Base-by-base conservation (phyloP, 1,140 invertebrate genomes). In the Drosophila burlai region DNA sequence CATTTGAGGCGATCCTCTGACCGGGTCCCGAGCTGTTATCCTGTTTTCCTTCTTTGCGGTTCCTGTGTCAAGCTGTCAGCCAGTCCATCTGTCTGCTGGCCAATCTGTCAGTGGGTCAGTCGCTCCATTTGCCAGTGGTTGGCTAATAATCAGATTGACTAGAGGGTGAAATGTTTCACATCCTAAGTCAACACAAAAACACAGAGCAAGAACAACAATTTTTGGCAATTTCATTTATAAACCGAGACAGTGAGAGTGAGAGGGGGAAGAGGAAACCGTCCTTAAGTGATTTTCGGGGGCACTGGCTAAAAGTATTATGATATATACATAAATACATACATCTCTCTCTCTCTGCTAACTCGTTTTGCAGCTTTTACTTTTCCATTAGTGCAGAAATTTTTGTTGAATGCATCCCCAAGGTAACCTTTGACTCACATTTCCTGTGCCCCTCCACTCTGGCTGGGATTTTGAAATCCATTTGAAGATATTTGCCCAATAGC, bases 401-500 rank as follows among this genome's bases (percentile, higher is more conserved):
- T 83, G 76, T 67, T 84, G 76, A 84, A 84, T 84, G 81, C 81
- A 80, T 84, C 81, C 81, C 81, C 72, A 80, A 84, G 81, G 81
- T 84, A 84, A 80, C 81, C 81, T 84, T 80, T 72, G 75, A 58
- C 62, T 76, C 80, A 63, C 67, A 75, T 79, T 83, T 83, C 81
- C 80, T 71, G 71, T 46, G 8, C 54, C 18, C 52, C 36, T 24
- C 21, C 31, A 26, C 52, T n/a, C 60, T 71, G 45, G 58, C 69
- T 80, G 71, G 71, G 81, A 84, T 84, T 83, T 84, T 84, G 80
- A 84, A 84, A 84, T 81, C 81, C 81, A 84, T 84, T 84, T 84
- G 66, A 77, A 80, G 81, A 84, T 84, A 80, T 67, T 83, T 72
- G 63, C 81, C 69, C 80, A 82, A 83, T 83, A 78, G 75, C 63